Conservation (phyloP, 2,797 vertebrate species). For the Neomorphus geoffroyi region DNA sequence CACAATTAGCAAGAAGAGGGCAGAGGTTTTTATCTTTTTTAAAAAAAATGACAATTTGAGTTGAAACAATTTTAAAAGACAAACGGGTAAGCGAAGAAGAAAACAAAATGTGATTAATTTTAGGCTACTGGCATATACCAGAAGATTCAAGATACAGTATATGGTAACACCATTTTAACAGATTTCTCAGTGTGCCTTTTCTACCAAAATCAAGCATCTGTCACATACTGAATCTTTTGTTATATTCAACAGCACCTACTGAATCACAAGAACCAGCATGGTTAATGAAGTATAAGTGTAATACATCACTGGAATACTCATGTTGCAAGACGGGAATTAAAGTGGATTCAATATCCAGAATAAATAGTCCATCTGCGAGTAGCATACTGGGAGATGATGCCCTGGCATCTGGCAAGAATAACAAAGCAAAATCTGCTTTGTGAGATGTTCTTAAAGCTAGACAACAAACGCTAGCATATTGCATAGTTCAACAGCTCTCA, state of each 20-base stretch:
- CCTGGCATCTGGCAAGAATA: constrained; percentile 7
- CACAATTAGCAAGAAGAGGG: neutral
- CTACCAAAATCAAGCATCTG: neutral
- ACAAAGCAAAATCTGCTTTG: constrained; percentile 30
- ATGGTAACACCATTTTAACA: neutral
- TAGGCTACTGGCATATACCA: neutral
- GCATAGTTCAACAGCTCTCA: neutral
- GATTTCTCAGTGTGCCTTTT: neutral
- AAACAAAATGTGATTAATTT: neutral
- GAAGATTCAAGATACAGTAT: neutral
- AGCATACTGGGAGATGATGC: constrained; percentile 24
- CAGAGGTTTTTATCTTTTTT: neutral
- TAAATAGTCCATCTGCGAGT: constrained; percentile 5
- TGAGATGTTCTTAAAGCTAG: neutral
- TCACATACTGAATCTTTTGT: neutral
- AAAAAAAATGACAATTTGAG: neutral
- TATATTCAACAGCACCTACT: neutral
- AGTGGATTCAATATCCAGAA: neutral
- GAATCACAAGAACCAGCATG: neutral
- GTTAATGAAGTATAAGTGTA: neutral
- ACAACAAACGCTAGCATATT: neutral
- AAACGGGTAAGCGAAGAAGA: neutral
- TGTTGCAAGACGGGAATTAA: neutral
- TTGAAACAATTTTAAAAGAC: neutral
- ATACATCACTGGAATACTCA: neutral